Percentiles rank a stretch among this genome's conserved stretches.
phyloP scores from a whole-genome alignment of 2,888 invertebrate species.

The Seira musarum region DNA sequence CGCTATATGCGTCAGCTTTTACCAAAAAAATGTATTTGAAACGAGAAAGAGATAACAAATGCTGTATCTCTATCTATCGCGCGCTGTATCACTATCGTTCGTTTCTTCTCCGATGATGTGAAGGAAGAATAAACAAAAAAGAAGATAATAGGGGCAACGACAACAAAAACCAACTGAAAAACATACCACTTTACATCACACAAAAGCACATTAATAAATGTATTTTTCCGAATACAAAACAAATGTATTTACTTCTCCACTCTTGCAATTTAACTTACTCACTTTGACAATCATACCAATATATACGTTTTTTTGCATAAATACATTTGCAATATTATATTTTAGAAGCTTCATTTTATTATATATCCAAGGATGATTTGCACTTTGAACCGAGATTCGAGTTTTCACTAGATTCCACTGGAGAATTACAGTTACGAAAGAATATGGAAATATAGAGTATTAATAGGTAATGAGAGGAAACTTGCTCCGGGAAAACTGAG shows the following conservation, averaged over 20 bases:
- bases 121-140: neutral
- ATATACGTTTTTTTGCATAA: too few relatives aligned
- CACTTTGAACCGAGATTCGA: too few relatives aligned
- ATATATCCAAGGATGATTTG: too few relatives aligned
- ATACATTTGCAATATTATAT: too few relatives aligned
- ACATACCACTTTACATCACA: neutral
- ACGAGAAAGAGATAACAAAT: neutral
- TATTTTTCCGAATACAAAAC: too few relatives aligned
- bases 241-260: too few relatives aligned
- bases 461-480: neutral
- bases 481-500: neutral
- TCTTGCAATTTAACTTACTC: too few relatives aligned
- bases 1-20: constrained; percentile 11
- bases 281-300: too few relatives aligned
- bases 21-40: neutral
- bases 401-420: neutral
- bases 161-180: neutral
- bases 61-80: too few relatives aligned
- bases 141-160: neutral
- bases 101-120: neutral
- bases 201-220: too few relatives aligned
- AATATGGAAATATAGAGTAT: neutral
- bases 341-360: too few relatives aligned
- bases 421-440: neutral
- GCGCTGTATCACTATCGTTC: neutral